Evolutionary conservation across 2,797 vertebrate genomes (phyloP).

Genomic region (Vespertilio murinus): DNA sequence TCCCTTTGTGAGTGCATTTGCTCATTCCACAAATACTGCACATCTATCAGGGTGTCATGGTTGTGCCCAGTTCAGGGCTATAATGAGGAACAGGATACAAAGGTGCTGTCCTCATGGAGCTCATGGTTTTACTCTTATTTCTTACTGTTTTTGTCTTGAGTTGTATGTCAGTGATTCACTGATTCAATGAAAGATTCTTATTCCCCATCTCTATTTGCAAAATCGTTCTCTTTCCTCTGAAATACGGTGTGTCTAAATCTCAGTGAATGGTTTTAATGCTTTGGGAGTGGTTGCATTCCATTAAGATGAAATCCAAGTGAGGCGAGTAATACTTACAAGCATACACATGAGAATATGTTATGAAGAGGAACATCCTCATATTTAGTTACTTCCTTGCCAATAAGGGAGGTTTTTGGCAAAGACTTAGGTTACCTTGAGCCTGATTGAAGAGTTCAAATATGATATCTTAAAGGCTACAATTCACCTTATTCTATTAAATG

Average conservation of each 20-base stretch:
- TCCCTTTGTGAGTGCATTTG: neutral
- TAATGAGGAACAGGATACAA: neutral
- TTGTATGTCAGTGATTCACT: neutral
- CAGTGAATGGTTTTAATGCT: conserved; percentile 56
- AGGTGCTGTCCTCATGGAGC: neutral
- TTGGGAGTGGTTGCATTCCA: conserved; percentile 55
- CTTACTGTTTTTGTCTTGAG: neutral
- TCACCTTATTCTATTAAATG: conserved; percentile 13
- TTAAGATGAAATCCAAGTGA: conserved; percentile 56
- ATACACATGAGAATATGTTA: conserved; percentile 44
- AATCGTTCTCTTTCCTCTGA: conserved; percentile 35
- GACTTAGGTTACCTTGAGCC: conserved; percentile 31
- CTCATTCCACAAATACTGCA: neutral
- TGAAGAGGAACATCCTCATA: conserved; percentile 34
- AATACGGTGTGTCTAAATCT: neutral
- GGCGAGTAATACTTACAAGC: conserved; percentile 55
- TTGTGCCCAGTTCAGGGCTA: neutral
- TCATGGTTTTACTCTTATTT: conserved; percentile 25
- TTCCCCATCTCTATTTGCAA: conserved; percentile 20
- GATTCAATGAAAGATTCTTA: neutral
- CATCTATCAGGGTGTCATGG: neutral
- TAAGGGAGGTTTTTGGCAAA: conserved; percentile 45
- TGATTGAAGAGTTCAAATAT: conserved; percentile 32
- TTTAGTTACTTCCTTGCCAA: conserved; percentile 62
- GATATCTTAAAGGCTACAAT: neutral